phyloP scores from a whole-genome alignment of 1,140 invertebrate species.

The Hormaphis cornu region DNA sequence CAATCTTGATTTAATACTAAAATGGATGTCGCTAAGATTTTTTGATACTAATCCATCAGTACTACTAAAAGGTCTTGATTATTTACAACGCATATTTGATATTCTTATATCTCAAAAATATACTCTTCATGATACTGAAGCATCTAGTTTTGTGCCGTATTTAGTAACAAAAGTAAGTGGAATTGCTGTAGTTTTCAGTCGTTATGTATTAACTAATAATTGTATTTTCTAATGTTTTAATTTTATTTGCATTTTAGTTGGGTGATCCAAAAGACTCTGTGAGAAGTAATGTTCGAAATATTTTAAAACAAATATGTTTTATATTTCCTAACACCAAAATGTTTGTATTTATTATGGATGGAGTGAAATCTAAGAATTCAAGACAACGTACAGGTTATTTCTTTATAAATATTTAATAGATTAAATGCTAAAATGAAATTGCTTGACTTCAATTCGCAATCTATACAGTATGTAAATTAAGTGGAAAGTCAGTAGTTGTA shows the following conservation, averaged over 20 bases:
- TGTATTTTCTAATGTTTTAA: neutral
- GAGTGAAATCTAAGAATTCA: constrained; percentile 92
- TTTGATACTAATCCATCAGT: constrained; percentile 98
- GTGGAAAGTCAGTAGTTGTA: too few relatives aligned
- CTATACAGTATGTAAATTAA: too few relatives aligned
- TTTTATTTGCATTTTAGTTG: constrained; percentile 50
- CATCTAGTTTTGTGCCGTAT: constrained; percentile 88
- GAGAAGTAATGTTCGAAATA: constrained; percentile 70
- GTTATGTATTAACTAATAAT: neutral
- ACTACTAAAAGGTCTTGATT: constrained; percentile 86
- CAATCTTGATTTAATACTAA: constrained; percentile 90
- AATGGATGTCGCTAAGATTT: constrained; percentile 92
- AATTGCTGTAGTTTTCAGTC: neutral
- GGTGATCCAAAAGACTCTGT: constrained; percentile 95
- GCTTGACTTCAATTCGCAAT: too few relatives aligned
- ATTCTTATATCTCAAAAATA: constrained; percentile 71
- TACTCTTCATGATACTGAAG: constrained; percentile 80
- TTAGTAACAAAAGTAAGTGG: constrained; percentile 69
- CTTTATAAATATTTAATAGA: neutral
- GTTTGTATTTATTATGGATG: constrained; percentile 85
- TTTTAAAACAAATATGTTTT: constrained; percentile 75
- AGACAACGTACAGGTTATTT: constrained; percentile 73
- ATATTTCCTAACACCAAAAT: constrained; percentile 85
- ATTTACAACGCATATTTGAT: constrained; percentile 72
- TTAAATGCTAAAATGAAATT: too few relatives aligned